A percentile compares a stretch with the other conserved stretches of the same genome.
Evolutionary conservation across 1,140 invertebrate species (phyloP).

Genomic region (Contarinia nasturtii): DNA sequence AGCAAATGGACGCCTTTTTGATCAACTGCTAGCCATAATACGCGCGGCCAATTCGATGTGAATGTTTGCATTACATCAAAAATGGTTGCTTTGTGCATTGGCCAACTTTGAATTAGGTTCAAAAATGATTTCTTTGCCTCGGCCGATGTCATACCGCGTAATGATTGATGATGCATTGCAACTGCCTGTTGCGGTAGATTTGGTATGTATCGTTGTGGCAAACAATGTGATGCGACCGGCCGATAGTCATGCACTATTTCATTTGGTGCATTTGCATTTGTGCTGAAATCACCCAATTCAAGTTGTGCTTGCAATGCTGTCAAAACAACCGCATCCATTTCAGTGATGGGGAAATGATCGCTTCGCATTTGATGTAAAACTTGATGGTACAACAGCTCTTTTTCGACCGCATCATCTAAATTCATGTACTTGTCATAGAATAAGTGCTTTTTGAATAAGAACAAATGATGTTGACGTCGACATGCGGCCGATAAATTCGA

Average conservation of each 20-base stretch:
- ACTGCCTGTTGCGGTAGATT: constrained; percentile 58
- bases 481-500: constrained; percentile 1
- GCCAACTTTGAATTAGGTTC: constrained; percentile 87
- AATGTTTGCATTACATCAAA: constrained; percentile 95
- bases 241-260: constrained; percentile 50
- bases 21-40: constrained; percentile 81
- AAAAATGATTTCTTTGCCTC: constrained; percentile 84
- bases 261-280: constrained; percentile 24
- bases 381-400: constrained; percentile 91
- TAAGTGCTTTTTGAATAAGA: constrained; percentile 82
- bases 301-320: constrained; percentile 85
- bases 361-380: constrained; percentile 74
- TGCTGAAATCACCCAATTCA: constrained; percentile 52
- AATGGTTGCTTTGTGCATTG: constrained; percentile 76
- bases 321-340: constrained; percentile 87
- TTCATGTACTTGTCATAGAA: constrained; percentile 76
- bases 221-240: constrained; percentile 55
- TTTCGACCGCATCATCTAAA: constrained; percentile 73
- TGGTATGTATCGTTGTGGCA: constrained; percentile 60
- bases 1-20: constrained; percentile 82
- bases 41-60: constrained; percentile 82
- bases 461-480: constrained; percentile 36
- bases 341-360: constrained; percentile 76
- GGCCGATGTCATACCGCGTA: constrained; percentile 63
- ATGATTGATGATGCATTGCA: constrained; percentile 67